Conservation (phyloP, 1,140 invertebrate genomes). For the Aphaenogaster ashmeadi region DNA sequence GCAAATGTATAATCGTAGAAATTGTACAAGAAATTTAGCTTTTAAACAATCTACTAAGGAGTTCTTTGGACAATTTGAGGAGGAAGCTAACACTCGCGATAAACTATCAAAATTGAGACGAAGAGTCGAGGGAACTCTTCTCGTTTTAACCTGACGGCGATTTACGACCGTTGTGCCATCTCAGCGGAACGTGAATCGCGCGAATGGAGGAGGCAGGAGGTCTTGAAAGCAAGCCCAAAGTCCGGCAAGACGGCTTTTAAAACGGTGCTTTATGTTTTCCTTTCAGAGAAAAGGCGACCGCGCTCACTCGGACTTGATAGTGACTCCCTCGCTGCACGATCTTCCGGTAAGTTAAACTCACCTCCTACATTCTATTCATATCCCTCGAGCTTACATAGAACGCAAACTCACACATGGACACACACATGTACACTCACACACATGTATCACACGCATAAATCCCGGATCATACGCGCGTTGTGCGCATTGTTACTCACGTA, state of each 20-base stretch:
- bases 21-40: neutral
- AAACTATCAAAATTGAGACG: neutral
- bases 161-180: constrained; percentile 4
- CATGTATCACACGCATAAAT: neutral
- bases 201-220: neutral
- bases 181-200: constrained; percentile 5
- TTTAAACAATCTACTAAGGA: neutral
- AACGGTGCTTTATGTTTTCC: constrained; percentile 60
- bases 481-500: constrained; percentile 45
- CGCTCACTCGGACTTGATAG: constrained; percentile 84
- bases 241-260: neutral
- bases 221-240: neutral
- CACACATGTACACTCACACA: neutral
- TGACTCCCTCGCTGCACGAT: constrained; percentile 85
- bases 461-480: constrained; percentile 15
- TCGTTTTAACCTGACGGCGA: neutral
- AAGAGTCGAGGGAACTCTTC: neutral
- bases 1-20: neutral
- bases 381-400: constrained; percentile 37
- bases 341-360: constrained; percentile 83
- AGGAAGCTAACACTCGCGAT: neutral
- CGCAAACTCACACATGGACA: constrained; percentile 15
- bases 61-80: neutral
- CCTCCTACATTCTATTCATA: constrained; percentile 44
- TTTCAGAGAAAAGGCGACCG: constrained; percentile 85